Conservation (phyloP, 2,797 vertebrate species). For the Girardinus metallicus region DNA sequence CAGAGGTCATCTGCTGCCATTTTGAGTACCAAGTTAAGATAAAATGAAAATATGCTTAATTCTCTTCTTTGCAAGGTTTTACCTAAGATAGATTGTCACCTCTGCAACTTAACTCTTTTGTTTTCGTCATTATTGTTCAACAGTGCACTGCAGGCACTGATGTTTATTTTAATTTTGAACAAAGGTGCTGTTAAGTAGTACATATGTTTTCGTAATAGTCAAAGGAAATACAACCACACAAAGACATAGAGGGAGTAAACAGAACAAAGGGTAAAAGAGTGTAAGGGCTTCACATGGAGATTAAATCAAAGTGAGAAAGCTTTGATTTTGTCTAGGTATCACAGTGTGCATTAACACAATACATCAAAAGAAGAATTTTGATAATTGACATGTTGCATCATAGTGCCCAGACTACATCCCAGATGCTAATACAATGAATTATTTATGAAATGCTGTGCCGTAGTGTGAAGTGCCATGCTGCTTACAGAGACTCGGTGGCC, state of each 20-base stretch:
- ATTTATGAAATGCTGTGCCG: neutral
- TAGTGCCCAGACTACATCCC: neutral
- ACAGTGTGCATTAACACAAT: neutral
- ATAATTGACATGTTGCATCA: neutral
- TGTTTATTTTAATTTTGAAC: constrained; percentile 33
- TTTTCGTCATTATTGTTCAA: constrained; percentile 24
- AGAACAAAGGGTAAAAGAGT: constrained; percentile 2
- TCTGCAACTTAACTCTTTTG: constrained; percentile 18
- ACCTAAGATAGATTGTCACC: constrained; percentile 22
- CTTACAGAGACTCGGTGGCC: constrained; percentile 97
- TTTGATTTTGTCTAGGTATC: neutral
- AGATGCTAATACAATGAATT: neutral
- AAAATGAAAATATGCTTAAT: constrained; percentile 8
- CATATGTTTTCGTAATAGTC: neutral
- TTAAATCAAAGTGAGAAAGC: constrained; percentile 4
- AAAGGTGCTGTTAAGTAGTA: neutral
- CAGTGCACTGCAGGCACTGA: constrained; percentile 9
- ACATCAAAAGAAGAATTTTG: neutral
- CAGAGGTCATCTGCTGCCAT: constrained; percentile 14
- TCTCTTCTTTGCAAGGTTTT: constrained; percentile 23
- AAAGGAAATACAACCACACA: neutral
- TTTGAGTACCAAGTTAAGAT: constrained; percentile 10
- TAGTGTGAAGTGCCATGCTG: constrained; percentile 17
- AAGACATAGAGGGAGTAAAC: constrained; percentile 4
- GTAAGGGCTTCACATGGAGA: constrained; percentile 11